Evolutionary conservation across 2,888 invertebrate genomes (phyloP).

Genomic region (Idaea straminata): DNA sequence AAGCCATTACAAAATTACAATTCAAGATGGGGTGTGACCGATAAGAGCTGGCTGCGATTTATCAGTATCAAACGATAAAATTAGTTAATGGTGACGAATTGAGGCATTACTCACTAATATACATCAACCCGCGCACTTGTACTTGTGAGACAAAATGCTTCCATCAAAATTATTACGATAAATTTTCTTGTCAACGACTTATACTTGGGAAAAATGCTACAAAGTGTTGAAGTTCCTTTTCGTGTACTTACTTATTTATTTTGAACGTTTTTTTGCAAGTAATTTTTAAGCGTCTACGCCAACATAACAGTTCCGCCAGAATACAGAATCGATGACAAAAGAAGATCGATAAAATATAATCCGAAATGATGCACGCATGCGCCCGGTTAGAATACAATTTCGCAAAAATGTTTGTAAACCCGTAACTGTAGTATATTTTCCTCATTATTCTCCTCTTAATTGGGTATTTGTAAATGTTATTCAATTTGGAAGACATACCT

Average conservation of each 20-base stretch:
- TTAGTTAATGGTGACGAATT: slow-evolving; percentile 58
- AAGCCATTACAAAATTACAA: not conserved
- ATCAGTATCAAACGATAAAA: slow-evolving; percentile 53
- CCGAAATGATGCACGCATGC: too few relatives aligned
- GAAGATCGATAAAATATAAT: not conserved
- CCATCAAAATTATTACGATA: slow-evolving; percentile 47
- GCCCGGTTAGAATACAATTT: too few relatives aligned
- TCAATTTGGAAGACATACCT: too few relatives aligned
- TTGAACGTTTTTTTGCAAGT: not conserved
- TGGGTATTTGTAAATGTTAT: too few relatives aligned
- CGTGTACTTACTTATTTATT: not conserved
- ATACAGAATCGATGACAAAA: not conserved
- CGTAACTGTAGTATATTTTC: too few relatives aligned
- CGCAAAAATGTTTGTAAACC: too few relatives aligned
- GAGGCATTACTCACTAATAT: slow-evolving; percentile 51
- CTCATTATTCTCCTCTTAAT: too few relatives aligned
- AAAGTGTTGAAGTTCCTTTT: slow-evolving; percentile 31
- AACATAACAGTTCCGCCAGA: not conserved
- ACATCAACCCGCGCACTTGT: slow-evolving; percentile 27
- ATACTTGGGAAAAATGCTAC: slow-evolving; percentile 41
- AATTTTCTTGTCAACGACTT: slow-evolving; percentile 42
- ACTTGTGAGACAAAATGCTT: slow-evolving; percentile 36
- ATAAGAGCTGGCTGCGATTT: slow-evolving; percentile 42
- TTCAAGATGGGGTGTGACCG: slow-evolving; percentile 5
- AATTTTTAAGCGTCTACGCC: not conserved